Base-by-base conservation (phyloP, 2,797 vertebrate genomes). In the Notoglanidium macrostoma region DNA sequence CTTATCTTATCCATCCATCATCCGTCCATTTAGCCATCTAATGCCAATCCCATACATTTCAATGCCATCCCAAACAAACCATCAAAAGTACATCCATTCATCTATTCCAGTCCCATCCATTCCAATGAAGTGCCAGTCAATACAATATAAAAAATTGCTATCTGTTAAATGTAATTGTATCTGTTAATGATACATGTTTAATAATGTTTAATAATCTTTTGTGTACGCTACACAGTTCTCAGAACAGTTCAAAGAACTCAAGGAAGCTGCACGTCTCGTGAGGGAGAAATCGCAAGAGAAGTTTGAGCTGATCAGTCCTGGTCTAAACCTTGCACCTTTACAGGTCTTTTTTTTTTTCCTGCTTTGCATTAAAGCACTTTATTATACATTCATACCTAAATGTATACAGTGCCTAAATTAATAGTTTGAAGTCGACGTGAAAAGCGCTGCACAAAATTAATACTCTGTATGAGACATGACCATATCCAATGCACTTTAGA, bases 221-320 rank as follows among this genome's bases (percentile, higher is more conserved):
- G 29, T 87, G 72, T 61, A 29, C 57, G 79, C 26, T 76, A 19
- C 78, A 49, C 88, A 99, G 98, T 99, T 99, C 90, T 96, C 97
- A 46, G 98, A 99, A 59, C 98, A 98, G 91, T 99, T 99, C 90
- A 98, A 97, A 91, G 97, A 99, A 63, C 96, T 99, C 89, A 98
- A 97, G 82, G 98, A 99, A 89, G 98, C 98, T 0, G 97, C 98
- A 0, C 96, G 97, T 2, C 89, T 99, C 92, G 96, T 97, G 0
- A 94, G 98, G 85, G 98, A 99, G 89, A 99, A 98, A 89, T 98
- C 97, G 0, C 98, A 99, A 93, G 98, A 99, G 91, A 99, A 99
- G 74, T 96, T 96, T 0, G 98, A 99, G 89, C 92, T 99, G 90
- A 96, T 95, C 90, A 97, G 96, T 84, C 96, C 97, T 0, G 97